Conservation (phyloP, 2,888 invertebrate genomes). For the Euphydryas editha region DNA sequence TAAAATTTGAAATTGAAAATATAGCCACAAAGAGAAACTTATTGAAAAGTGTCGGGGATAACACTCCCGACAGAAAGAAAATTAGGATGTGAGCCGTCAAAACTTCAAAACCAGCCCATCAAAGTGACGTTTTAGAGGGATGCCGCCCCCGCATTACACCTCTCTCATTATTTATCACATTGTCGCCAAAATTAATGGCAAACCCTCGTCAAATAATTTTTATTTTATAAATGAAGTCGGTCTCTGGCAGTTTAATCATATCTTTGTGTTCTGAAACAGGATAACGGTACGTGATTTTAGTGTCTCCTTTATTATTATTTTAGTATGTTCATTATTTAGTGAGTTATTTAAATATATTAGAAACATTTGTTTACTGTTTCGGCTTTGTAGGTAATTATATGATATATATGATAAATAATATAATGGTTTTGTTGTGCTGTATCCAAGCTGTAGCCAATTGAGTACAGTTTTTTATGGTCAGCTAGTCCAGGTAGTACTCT, state of each 20-base stretch:
- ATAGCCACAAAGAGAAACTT: slow-evolving; percentile 66
- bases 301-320: slow-evolving; percentile 9
- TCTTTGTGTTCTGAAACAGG: slow-evolving; percentile 59
- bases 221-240: slow-evolving; percentile 78
- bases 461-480: too few relatives aligned
- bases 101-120: slow-evolving; percentile 79
- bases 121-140: slow-evolving; percentile 62
- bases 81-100: slow-evolving; percentile 81
- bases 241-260: slow-evolving; percentile 81
- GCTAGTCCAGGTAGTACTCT: too few relatives aligned
- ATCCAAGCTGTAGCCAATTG: too few relatives aligned
- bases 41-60: slow-evolving; percentile 71
- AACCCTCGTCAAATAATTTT: slow-evolving; percentile 82
- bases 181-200: slow-evolving; percentile 81
- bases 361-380: too few relatives aligned
- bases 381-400: too few relatives aligned
- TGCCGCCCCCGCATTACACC: slow-evolving; percentile 77
- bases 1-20: slow-evolving; percentile 62
- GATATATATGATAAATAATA: too few relatives aligned
- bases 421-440: too few relatives aligned
- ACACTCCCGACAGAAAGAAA: slow-evolving; percentile 67
- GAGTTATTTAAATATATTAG: too few relatives aligned
- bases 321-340: neutral
- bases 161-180: slow-evolving; percentile 83
- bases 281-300: slow-evolving; percentile 8